Percentiles rank a stretch among this genome's conserved stretches.
phyloP scores from a whole-genome alignment of 2,797 vertebrate genomes.

The Acomys russatus region DNA sequence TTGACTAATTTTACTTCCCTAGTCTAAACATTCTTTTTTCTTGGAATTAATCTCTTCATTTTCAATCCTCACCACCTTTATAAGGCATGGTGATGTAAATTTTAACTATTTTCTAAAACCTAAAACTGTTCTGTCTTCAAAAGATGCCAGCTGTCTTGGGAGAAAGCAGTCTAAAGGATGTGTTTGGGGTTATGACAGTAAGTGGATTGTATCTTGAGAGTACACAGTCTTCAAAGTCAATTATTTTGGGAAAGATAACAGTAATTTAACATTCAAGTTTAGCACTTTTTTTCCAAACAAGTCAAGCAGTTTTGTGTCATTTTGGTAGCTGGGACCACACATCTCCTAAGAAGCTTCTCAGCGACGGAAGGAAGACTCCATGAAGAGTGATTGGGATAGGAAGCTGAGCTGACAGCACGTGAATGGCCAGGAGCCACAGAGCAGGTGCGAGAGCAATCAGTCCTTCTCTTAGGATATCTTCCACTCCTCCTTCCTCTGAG shows the following conservation, averaged over 20 bases:
- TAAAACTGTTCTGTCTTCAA: background rate
- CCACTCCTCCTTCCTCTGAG: background rate
- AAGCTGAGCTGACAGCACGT: background rate
- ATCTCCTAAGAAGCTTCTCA: background rate
- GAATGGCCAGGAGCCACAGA: background rate
- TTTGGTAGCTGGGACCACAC: background rate
- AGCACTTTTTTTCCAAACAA: background rate
- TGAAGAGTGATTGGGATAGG: background rate
- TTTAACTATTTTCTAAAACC: background rate
- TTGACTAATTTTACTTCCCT: background rate
- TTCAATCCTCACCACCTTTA: background rate
- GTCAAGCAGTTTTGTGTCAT: background rate
- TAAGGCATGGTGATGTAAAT: background rate
- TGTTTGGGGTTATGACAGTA: background rate
- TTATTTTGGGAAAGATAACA: background rate
- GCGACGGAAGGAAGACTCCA: background rate
- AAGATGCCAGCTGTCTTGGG: background rate
- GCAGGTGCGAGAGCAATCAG: too few species aligned
- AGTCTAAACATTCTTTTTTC: background rate
- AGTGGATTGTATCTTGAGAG: background rate
- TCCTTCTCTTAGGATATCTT: too few species aligned
- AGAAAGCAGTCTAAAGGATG: background rate
- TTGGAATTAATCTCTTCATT: background rate
- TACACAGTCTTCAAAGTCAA: background rate
- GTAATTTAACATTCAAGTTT: too few species aligned